Conservation (phyloP, 2,888 invertebrate genomes). For the Eupithecia centaureata region DNA sequence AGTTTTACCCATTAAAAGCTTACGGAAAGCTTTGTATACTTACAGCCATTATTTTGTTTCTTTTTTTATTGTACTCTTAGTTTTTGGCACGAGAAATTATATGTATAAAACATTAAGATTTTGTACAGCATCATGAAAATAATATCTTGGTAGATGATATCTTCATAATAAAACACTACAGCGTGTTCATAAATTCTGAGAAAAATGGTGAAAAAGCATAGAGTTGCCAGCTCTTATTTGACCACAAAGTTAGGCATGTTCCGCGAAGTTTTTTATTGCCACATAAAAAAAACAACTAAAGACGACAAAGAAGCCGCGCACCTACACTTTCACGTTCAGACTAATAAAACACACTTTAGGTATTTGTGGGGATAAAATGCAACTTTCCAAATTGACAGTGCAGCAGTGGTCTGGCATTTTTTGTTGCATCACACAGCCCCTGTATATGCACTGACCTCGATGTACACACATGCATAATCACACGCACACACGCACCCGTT, state of each 20-base stretch:
- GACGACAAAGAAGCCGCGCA: conserved; percentile 23
- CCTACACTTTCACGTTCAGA: conserved; percentile 41
- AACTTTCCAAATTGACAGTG: conserved; percentile 60
- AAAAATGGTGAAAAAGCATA: conserved; percentile 6
- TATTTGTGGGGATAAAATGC: conserved; percentile 47
- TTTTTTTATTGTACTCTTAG: too few relatives aligned
- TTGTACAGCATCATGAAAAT: too few relatives aligned
- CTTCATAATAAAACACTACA: not conserved
- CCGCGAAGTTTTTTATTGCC: conserved; percentile 19
- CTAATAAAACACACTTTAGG: conserved; percentile 45
- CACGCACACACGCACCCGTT: conserved; percentile 47
- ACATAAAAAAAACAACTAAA: conserved; percentile 21
- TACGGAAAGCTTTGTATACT: not conserved
- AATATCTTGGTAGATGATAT: not conserved
- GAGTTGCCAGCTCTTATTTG: not conserved
- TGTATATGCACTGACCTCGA: conserved; percentile 73
- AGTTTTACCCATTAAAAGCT: conserved; percentile 4
- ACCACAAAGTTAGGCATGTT: conserved; percentile 15
- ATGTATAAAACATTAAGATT: too few relatives aligned
- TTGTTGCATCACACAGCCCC: conserved; percentile 62
- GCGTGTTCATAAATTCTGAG: not conserved
- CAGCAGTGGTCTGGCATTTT: conserved; percentile 52
- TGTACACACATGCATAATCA: conserved; percentile 55
- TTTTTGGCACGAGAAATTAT: too few relatives aligned
- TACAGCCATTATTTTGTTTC: too few relatives aligned